phyloP scores from a whole-genome alignment of 1,140 invertebrate genomes.

The Neuroterus valhalla region DNA sequence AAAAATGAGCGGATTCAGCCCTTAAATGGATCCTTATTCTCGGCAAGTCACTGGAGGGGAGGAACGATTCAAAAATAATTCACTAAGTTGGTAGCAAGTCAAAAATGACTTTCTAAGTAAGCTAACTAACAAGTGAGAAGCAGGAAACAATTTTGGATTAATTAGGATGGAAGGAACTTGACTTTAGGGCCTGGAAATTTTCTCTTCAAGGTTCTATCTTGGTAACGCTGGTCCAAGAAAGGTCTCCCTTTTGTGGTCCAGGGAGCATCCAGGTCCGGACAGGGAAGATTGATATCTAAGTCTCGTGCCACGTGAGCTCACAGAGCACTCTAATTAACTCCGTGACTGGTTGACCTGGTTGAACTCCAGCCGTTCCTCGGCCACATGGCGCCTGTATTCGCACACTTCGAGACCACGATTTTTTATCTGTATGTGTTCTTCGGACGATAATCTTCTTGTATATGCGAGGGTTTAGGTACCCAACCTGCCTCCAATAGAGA shows the following conservation, averaged over 20 bases:
- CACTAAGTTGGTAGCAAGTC: too few species aligned
- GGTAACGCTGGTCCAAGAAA: constrained; percentile 20
- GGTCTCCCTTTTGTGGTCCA: constrained; percentile 51
- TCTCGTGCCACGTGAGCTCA: constrained; percentile 57
- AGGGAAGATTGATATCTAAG: constrained; percentile 59
- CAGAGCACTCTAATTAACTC: constrained; percentile 74
- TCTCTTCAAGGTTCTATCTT: too few species aligned
- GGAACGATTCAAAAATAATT: too few species aligned
- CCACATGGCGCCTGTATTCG: constrained; percentile 58
- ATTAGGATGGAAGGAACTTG: too few species aligned
- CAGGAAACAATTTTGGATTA: too few species aligned
- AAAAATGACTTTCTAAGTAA: too few species aligned
- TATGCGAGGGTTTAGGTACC: constrained; percentile 38
- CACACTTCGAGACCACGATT: constrained; percentile 51
- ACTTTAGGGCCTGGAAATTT: too few species aligned
- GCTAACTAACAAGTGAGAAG: too few species aligned
- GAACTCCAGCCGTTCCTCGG: constrained; percentile 58
- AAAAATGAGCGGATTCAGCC: neutral
- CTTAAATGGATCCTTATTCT: too few species aligned
- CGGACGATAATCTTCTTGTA: constrained; percentile 38
- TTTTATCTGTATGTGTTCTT: constrained; percentile 40
- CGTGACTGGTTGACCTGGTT: constrained; percentile 73
- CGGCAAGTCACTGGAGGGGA: too few species aligned
- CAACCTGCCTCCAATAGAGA: constrained; percentile 56
- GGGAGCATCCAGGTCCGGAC: constrained; percentile 53